A percentile compares a stretch with the other conserved stretches of the same genome.
These are phyloP conservation scores for Enteromius thamalakanensis DNA, from an alignment of 2,797 vertebrate genomes.

Conservation along the genomic window DNA sequence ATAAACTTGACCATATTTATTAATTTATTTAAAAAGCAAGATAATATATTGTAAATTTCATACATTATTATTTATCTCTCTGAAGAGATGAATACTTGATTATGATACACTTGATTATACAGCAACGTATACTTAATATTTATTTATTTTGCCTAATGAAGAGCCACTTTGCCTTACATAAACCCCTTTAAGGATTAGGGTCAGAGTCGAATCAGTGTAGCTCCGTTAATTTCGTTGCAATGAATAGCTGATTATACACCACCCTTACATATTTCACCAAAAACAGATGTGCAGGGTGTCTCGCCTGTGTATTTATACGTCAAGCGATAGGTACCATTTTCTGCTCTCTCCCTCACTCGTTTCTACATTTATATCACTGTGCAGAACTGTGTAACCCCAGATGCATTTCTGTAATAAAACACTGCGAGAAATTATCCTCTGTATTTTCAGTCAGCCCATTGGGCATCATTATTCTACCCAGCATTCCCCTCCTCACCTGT, in stretches of 20 bases:
- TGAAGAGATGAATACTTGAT: background rate
- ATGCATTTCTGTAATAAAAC: conserved; percentile 57
- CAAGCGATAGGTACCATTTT: background rate
- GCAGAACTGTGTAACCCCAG: conserved; percentile 45
- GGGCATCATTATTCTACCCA: conserved; percentile 64
- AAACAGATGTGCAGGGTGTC: background rate
- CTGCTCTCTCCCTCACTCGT: conserved; percentile 19
- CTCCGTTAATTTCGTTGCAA: background rate
- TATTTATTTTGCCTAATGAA: background rate
- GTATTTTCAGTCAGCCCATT: conserved; percentile 42
- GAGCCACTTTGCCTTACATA: background rate
- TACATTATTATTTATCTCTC: background rate
- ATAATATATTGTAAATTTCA: background rate
- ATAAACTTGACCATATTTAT: background rate
- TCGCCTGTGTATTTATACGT: background rate
- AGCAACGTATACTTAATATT: no score
- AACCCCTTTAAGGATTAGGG: background rate
- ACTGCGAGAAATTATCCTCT: conserved; percentile 51
- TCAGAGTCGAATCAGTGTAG: background rate
- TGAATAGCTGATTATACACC: background rate
- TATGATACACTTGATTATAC: no score
- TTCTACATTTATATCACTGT: conserved; percentile 43
- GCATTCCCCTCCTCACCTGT: conserved; percentile 53
- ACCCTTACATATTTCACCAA: background rate
- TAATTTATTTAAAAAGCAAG: background rate